These are phyloP conservation scores for Gonatopus flavifemur DNA, from an alignment of 1,140 invertebrate genomes.

Conservation along the genomic window DNA sequence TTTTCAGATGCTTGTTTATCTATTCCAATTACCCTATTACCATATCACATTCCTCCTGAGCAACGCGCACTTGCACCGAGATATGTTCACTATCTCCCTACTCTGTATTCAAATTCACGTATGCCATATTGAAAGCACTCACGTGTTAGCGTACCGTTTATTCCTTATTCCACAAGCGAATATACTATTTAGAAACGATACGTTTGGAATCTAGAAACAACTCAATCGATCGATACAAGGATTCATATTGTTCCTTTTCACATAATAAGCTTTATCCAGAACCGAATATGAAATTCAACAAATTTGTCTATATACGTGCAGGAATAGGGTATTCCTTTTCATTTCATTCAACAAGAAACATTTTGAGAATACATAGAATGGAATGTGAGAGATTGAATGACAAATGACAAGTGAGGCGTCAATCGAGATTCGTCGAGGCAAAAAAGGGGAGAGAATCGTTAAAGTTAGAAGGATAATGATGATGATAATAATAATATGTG, in stretches of 20 bases:
- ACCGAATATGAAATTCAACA: no score
- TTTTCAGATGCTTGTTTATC: slow-evolving; percentile 29
- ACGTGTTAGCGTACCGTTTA: slow-evolving; percentile 32
- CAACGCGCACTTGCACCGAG: slow-evolving; percentile 8
- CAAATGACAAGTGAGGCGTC: no score
- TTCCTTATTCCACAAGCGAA: slow-evolving; percentile 30
- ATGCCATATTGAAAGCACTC: slow-evolving; percentile 30
- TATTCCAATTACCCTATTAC: slow-evolving; percentile 29
- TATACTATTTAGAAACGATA: slow-evolving; percentile 30
- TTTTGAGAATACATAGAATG: no score
- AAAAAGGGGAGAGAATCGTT: no score
- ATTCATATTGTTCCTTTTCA: not conserved
- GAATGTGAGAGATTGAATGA: no score
- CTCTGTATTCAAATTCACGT: slow-evolving; percentile 35
- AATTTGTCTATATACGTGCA: no score
- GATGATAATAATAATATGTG: no score
- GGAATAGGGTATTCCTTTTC: no score
- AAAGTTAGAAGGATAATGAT: no score
- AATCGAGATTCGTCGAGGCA: no score
- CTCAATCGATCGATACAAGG: slow-evolving; percentile 18
- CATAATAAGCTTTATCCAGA: no score
- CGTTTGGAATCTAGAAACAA: slow-evolving; percentile 25
- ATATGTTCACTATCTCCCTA: slow-evolving; percentile 5
- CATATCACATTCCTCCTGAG: not conserved
- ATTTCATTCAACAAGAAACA: no score